Evolutionary conservation across 2,797 vertebrate genomes (phyloP).

Genomic region (Pampus argenteus): DNA sequence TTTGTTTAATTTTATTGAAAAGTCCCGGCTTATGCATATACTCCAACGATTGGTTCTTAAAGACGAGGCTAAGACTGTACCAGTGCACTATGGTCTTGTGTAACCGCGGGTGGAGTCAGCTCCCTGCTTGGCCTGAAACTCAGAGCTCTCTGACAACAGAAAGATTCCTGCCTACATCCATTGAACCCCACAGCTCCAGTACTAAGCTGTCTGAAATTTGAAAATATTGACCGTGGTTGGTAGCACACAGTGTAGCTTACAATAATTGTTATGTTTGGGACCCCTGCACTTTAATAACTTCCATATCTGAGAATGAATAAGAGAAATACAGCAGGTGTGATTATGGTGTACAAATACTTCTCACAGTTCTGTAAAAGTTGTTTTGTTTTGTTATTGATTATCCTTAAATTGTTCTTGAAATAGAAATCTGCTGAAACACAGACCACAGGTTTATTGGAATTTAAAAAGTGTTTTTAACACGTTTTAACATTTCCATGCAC

Average conservation of each 20-base stretch:
- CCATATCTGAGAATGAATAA: neutral
- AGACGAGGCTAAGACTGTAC: constrained; percentile 9
- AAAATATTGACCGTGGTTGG: neutral
- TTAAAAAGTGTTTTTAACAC: neutral
- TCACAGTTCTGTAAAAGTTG: neutral
- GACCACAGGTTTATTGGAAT: constrained; percentile 9
- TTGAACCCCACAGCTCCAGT: constrained; percentile 4
- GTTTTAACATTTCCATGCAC: neutral
- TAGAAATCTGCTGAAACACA: neutral
- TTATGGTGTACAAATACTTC: neutral
- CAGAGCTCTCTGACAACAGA: neutral
- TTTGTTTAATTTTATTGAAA: constrained; percentile 56
- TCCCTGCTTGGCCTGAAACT: constrained; percentile 5
- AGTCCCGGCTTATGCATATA: constrained; percentile 3
- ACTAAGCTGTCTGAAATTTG: constrained; percentile 2
- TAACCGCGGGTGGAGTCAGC: neutral
- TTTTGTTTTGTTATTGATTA: neutral
- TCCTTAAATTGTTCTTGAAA: neutral
- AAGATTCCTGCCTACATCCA: neutral
- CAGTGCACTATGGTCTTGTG: neutral
- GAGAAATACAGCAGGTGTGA: neutral
- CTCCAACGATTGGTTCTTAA: constrained; percentile 29
- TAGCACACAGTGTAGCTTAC: neutral
- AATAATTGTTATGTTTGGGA: neutral
- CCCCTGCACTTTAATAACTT: neutral